Evolutionary conservation across 1,140 invertebrate genomes (phyloP).

Genomic region (Acromyrmex echinatior): DNA sequence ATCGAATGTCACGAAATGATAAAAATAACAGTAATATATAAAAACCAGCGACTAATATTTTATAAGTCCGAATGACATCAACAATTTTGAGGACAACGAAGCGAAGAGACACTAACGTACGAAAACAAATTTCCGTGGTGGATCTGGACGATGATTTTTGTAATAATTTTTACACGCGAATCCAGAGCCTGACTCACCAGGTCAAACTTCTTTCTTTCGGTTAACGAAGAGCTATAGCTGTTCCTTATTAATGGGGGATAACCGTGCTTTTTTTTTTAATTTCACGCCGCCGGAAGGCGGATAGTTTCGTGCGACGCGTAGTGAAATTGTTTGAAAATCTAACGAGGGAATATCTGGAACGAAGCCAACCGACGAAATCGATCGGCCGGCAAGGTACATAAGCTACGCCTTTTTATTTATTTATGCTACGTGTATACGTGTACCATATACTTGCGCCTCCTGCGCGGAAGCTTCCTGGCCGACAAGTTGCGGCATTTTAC

Average conservation of each 20-base stretch:
- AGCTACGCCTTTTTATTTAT: slow-evolving; percentile 76
- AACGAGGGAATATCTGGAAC: slow-evolving; percentile 72
- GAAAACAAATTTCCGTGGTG: background rate
- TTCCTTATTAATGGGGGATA: slow-evolving; percentile 5
- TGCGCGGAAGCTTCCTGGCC: slow-evolving; percentile 19
- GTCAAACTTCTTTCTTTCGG: background rate
- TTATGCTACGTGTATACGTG: slow-evolving; percentile 64
- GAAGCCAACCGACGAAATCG: slow-evolving; percentile 73
- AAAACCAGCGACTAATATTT: background rate
- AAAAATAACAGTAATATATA: slow-evolving; percentile 6
- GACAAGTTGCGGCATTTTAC: slow-evolving; percentile 38
- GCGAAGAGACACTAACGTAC: background rate
- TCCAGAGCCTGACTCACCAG: background rate
- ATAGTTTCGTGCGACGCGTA: slow-evolving; percentile 31
- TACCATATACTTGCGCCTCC: slow-evolving; percentile 29
- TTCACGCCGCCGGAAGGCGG: background rate
- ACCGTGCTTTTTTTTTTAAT: slow-evolving; percentile 35
- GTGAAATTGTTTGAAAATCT: slow-evolving; percentile 75
- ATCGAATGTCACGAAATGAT: background rate
- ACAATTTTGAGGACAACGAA: background rate
- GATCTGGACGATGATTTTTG: background rate
- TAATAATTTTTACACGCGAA: background rate
- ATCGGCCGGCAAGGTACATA: slow-evolving; percentile 68
- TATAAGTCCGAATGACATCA: slow-evolving; percentile 14
- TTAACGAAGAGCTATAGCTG: slow-evolving; percentile 31